Percentiles rank a stretch among this genome's conserved stretches.
These are phyloP conservation scores for Branchipolynoe longqiensis DNA, from an alignment of 2,888 invertebrate genomes.

Conservation along the genomic window DNA sequence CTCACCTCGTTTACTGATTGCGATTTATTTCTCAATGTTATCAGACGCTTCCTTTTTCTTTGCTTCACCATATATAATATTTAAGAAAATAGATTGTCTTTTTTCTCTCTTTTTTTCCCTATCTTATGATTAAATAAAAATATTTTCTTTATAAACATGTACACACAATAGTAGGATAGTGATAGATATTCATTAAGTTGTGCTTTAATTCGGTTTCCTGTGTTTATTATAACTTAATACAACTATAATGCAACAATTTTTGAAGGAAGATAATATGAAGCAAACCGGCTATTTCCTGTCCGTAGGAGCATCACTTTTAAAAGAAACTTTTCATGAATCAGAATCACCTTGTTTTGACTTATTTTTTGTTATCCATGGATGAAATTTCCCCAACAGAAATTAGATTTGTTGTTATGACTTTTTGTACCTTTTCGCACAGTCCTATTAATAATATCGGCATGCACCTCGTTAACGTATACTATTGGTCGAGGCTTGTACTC, in stretches of 20 bases:
- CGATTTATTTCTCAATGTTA: too few relatives aligned
- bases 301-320: constrained; percentile 20
- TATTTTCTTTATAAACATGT: too few relatives aligned
- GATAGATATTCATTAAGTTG: neutral
- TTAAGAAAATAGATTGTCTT: too few relatives aligned
- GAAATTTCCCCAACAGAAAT: too few relatives aligned
- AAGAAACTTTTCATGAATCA: neutral
- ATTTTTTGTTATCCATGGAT: neutral
- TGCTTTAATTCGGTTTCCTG: neutral
- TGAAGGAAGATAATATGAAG: neutral
- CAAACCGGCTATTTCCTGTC: constrained; percentile 7
- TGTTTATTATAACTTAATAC: neutral
- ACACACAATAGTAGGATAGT: neutral
- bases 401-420: too few relatives aligned
- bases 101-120: neutral
- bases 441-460: too few relatives aligned
- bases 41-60: neutral
- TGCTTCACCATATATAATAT: neutral
- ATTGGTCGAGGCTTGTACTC: too few relatives aligned
- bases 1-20: too few relatives aligned
- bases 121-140: neutral
- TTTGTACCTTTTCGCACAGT: too few relatives aligned
- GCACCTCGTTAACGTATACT: too few relatives aligned
- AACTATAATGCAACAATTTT: neutral
- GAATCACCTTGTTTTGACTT: neutral